phyloP scores from a whole-genome alignment of 1,140 invertebrate species.

The Drosophila subobscura region DNA sequence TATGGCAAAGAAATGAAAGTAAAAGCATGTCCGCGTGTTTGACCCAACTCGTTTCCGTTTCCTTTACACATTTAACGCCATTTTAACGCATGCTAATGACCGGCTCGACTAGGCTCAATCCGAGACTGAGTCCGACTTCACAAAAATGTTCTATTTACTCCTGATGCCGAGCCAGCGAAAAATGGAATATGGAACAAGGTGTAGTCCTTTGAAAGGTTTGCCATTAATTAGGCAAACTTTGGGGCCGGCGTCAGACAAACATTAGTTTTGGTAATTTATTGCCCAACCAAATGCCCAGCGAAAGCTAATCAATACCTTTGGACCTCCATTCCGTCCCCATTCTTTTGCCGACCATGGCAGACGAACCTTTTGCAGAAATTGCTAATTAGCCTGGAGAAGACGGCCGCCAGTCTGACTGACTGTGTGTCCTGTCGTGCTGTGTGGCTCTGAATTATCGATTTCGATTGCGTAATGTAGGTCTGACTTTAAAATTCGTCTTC shows the following conservation, averaged over 20 bases:
- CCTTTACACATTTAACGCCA: slow-evolving; percentile 78
- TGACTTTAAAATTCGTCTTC: background rate
- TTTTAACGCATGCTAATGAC: slow-evolving; percentile 81
- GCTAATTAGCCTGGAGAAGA: slow-evolving; percentile 44
- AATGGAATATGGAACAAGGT: slow-evolving; percentile 60
- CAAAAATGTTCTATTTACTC: slow-evolving; percentile 62
- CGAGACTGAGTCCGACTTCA: slow-evolving; percentile 1
- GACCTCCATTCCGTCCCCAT: slow-evolving; percentile 1
- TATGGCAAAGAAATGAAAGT: slow-evolving; percentile 46
- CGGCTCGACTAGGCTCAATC: slow-evolving; percentile 4
- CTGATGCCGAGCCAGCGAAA: slow-evolving; percentile 10
- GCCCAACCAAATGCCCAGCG: slow-evolving; percentile 24
- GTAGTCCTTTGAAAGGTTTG: slow-evolving; percentile 78
- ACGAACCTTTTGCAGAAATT: slow-evolving; percentile 43
- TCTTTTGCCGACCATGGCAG: slow-evolving; percentile 7
- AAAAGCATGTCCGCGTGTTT: slow-evolving; percentile 44
- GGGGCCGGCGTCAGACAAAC: slow-evolving; percentile 65
- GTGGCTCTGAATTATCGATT: slow-evolving; percentile 48
- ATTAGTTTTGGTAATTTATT: slow-evolving; percentile 78
- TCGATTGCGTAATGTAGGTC: slow-evolving; percentile 26
- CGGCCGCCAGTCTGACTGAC: slow-evolving; percentile 13
- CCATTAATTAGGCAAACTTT: slow-evolving; percentile 74
- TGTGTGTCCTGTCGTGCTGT: slow-evolving; percentile 1
- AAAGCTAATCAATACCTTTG: slow-evolving; percentile 67
- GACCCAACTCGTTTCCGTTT: slow-evolving; percentile 38